Base-by-base conservation (phyloP, 2,113 vertebrate species). In the Desmodus rotundus region DNA sequence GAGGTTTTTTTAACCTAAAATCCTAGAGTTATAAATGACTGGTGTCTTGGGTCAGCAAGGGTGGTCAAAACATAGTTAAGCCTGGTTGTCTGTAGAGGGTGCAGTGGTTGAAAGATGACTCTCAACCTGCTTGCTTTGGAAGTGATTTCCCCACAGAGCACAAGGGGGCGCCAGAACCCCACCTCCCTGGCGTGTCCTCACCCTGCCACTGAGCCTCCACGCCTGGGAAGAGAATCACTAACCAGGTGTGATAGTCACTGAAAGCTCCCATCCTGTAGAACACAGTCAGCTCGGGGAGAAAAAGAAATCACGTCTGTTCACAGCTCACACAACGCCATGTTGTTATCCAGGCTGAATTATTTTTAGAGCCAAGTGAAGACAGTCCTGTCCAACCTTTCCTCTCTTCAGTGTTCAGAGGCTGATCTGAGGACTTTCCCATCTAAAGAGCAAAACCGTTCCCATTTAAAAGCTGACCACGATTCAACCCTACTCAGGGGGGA, bases 131-230 rank as follows among this genome's bases (percentile, higher is more conserved):
- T 20, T 7, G 76, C 56, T n/a, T 6, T 78, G 54, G 65, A 52
- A 76, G 26, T 87, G 77, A 76, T 50, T 94, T 67, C 31, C n/a
- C 26, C 8, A 87, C 43, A 31, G 63, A 92, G 17, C 97, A 96
- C 95, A 92, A 96, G 97, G 67, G 96, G 97, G 97, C 67, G 95
- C 67, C 38, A 92, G 87, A 95, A 19, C 8, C 68, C 73, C 41
- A 3, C 11, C 14, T 41, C 56, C 19, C 14, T 3, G 47, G 19
- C 28, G 14, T 0, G 14, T 47, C 7, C 81, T 19, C 13, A 5
- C 13, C 0, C 16, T 26, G 16, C 56, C 73, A 14, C 63, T 81
- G 4, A 0, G 33, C 7, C 36, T 20, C 65, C 45, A 36, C 45
- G 28, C 56, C 38, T 63, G 54, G 31, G 54, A 47, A 77, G 33